Percentiles rank a stretch among this genome's conserved stretches.
Evolutionary conservation across 2,113 vertebrate species (phyloP).

Genomic region (Cyanoderma ruficeps): DNA sequence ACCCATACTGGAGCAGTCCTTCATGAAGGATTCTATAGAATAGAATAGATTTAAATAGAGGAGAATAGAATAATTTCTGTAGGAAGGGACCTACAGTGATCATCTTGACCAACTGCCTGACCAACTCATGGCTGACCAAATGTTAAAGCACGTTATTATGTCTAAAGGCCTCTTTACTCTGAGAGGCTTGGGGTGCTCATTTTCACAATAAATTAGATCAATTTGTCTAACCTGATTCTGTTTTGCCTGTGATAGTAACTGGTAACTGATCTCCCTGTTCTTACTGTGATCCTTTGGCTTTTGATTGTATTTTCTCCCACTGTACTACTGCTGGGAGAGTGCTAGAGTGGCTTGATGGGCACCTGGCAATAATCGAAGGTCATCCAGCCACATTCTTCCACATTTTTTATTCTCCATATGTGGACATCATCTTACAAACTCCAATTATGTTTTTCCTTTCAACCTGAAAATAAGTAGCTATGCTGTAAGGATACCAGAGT

Average conservation of each 20-base stretch:
- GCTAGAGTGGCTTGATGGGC: not conserved
- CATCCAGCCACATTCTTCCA: not conserved
- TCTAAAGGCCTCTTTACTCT: not conserved
- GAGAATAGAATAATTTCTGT: not conserved
- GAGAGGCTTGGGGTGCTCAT: not conserved
- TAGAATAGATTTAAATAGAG: not conserved
- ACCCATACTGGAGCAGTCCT: not conserved
- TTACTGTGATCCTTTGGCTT: not conserved
- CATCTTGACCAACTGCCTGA: not conserved
- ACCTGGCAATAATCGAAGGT: rapidly evolving
- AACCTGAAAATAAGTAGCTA: not conserved
- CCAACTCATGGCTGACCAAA: not conserved
- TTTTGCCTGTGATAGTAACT: not conserved
- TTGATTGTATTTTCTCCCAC: not conserved
- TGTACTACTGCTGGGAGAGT: not conserved
- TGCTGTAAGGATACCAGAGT: not conserved
- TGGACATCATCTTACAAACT: not conserved
- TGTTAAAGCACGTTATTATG: rapidly evolving
- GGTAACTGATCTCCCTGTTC: not conserved
- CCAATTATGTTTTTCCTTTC: not conserved
- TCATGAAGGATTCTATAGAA: not conserved
- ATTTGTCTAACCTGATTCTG: not conserved
- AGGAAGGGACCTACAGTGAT: not conserved
- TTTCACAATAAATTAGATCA: not conserved
- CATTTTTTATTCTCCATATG: not conserved